Base-by-base conservation (phyloP, 2,888 invertebrate genomes). In the Argynnis bischoffii region DNA sequence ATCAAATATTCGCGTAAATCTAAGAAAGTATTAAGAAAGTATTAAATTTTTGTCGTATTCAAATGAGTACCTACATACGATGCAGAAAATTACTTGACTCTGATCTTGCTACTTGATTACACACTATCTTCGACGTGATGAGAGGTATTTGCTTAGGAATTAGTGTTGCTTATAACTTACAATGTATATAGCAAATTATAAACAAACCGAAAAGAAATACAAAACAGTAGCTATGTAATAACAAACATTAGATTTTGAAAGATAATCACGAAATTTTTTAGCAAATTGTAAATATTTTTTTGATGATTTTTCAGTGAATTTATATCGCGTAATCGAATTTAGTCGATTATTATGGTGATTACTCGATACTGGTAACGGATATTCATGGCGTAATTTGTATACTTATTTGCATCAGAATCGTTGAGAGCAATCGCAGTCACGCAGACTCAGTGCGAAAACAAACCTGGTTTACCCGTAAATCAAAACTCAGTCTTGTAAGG, bases 311-410 rank as follows among this genome's bases (percentile, higher is more conserved):
- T 54, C 66, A 68, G 57, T 70, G 56, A 65, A 67, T 67, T 71
- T 57, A 68, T 69, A 72, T 81, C 79, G 79, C 77, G 78, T 80
- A 84, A 84, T 86, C 85, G 85, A 87, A 88, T 87, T 86, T 74
- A 79, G 81, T 79, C 86, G 82, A 86, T 90, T 88, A 87, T 83
- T 81, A 82, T 77, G 80, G 80, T 82, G 79, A 87, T 87, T 83
- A 81, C 80, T 79, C 81, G 82, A 83, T 81, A 83, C 85, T 82
- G 79, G 83, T 81, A 83, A 84, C 82, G 83, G 85, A 85, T 79
- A 84, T 85, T 86, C 82, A 81, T 81, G 80, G 81, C 73, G 87
- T 86, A 89, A 90, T 89, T 90, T 89, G 84, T 82, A 83, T 79
- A 81, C 83, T 80, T 84, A 88, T 90, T 89, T 86, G 86, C 87